Evolutionary conservation across 2,888 invertebrate species (phyloP).

Genomic region (Globia sparganii): DNA sequence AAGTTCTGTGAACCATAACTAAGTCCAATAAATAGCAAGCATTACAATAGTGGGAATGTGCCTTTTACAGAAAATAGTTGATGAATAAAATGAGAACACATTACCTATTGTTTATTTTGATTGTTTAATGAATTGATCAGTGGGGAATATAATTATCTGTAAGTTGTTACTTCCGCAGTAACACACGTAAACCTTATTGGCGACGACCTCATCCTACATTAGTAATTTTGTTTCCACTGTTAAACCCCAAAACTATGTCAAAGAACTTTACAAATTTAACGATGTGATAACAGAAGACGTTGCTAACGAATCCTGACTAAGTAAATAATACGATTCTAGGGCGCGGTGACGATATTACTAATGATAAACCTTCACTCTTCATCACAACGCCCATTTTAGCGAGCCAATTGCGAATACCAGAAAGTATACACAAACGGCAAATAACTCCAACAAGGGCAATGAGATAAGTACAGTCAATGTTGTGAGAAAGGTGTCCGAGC

Average conservation of each 20-base stretch:
- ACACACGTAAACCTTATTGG: constrained; percentile 22
- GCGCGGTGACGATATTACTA: constrained; percentile 77
- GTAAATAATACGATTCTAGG: constrained; percentile 66
- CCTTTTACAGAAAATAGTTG: constrained; percentile 18
- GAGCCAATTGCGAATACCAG: constrained; percentile 50
- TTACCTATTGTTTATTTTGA: constrained; percentile 41
- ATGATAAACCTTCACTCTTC: constrained; percentile 80
- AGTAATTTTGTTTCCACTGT: constrained; percentile 17
- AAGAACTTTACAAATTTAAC: constrained; percentile 22
- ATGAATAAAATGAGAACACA: constrained; percentile 11
- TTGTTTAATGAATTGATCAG: constrained; percentile 2
- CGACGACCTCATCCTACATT: constrained; percentile 13
- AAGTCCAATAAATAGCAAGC: background rate
- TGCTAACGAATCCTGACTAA: constrained; percentile 54
- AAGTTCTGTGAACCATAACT: constrained; percentile 23
- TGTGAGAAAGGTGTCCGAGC: constrained; percentile 33
- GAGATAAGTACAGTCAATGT: constrained; percentile 25
- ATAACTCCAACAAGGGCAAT: constrained; percentile 18
- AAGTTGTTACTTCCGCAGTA: constrained; percentile 3
- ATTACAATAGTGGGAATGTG: constrained; percentile 39
- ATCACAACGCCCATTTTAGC: constrained; percentile 85
- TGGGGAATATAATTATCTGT: constrained; percentile 7
- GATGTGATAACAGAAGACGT: constrained; percentile 42
- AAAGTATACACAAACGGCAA: constrained; percentile 24
- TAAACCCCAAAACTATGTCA: constrained; percentile 20